These are phyloP conservation scores for Crotophaga sulcirostris DNA, from an alignment of 2,113 vertebrate genomes.

Conservation along the genomic window DNA sequence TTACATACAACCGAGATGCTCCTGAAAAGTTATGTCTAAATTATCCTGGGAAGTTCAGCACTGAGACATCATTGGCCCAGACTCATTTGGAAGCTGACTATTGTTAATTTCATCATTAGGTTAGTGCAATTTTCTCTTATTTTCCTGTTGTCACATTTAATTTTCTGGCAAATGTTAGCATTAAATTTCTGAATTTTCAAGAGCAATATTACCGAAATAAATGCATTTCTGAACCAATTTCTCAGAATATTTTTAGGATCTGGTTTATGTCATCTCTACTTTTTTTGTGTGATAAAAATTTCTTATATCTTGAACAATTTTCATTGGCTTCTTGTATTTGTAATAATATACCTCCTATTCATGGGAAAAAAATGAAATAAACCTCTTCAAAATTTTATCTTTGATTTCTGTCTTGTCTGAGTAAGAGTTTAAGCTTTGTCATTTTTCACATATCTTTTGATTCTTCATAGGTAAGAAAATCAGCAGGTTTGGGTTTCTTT, in stretches of 20 bases:
- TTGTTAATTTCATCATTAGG: not conserved
- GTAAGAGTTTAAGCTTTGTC: not conserved
- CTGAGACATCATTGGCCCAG: not conserved
- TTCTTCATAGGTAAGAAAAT: not conserved
- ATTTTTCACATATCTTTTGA: not conserved
- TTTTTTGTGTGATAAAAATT: no score
- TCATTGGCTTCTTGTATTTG: not conserved
- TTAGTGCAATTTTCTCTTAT: not conserved
- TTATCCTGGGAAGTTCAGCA: not conserved
- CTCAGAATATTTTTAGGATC: not conserved
- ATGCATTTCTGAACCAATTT: not conserved
- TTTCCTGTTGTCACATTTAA: not conserved
- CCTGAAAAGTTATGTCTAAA: not conserved
- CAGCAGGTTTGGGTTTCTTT: not conserved
- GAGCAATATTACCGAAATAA: not conserved
- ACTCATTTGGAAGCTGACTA: not conserved
- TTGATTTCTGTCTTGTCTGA: not conserved
- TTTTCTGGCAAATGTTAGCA: not conserved
- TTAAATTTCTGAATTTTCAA: not conserved
- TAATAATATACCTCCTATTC: not conserved
- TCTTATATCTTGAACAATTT: not conserved
- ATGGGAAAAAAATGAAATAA: not conserved
- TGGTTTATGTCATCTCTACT: not conserved
- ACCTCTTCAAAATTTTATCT: not conserved
- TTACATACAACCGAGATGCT: not conserved